These are phyloP conservation scores for Drosophila ohnishii DNA, from an alignment of 1,140 invertebrate species.

Conservation along the genomic window DNA sequence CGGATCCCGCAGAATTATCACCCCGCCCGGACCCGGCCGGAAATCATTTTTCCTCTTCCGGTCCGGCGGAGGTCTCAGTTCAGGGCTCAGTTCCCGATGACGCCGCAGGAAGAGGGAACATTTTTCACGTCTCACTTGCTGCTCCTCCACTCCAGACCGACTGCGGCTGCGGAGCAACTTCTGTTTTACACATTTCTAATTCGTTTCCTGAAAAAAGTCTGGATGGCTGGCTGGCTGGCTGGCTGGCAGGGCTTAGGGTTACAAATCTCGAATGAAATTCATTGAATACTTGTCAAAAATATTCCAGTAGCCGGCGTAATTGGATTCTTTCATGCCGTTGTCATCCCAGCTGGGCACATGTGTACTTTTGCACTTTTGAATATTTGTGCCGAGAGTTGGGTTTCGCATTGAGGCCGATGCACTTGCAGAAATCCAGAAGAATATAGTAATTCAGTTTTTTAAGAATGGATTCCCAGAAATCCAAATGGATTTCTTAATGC, in stretches of 20 bases:
- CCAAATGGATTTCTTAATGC: conserved; percentile 5
- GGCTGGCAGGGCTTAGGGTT: conserved; percentile 26
- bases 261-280: conserved; percentile 79
- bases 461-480: not conserved
- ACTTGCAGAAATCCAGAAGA: not conserved
- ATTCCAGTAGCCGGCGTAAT: conserved; percentile 67
- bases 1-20: conserved; percentile 64
- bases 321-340: conserved; percentile 59
- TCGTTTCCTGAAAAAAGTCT: conserved; percentile 54
- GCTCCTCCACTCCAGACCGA: conserved; percentile 32
- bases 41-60: conserved; percentile 74
- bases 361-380: conserved; percentile 69
- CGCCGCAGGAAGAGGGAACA: conserved; percentile 41
- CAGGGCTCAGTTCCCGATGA: conserved; percentile 34
- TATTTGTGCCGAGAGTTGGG: conserved; percentile 43
- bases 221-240: conserved; percentile 17
- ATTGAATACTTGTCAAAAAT: conserved; percentile 81
- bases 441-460: not conserved
- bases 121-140: conserved; percentile 58
- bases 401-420: not conserved
- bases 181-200: conserved; percentile 81
- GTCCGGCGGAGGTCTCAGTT: conserved; percentile 40
- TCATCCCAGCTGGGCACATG: conserved; percentile 58
- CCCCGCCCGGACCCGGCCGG: conserved; percentile 49
- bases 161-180: conserved; percentile 63